Base-by-base conservation (phyloP, 2,888 invertebrate genomes). In the Andricus quercusramuli region DNA sequence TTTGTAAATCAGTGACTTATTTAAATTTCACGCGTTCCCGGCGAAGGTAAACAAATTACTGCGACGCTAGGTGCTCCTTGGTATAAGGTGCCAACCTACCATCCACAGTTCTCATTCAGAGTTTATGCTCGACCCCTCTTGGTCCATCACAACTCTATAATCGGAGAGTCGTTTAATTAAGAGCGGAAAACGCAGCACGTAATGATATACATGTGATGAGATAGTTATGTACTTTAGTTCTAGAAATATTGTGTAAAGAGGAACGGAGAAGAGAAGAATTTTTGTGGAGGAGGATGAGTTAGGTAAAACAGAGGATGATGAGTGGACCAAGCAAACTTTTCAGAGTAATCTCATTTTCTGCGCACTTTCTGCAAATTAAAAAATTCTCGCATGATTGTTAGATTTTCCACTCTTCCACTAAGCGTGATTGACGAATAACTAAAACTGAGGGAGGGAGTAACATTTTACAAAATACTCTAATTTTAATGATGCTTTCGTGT, bases 121-220 rank as follows among this genome's bases (percentile, higher is more conserved):
- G 74, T 74, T 74, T 56, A 37, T 56, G 15, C 56, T 74, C 56
- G 74, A 74, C 32, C 56, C 56, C 25, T 56, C n/a, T 32, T 56
- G 20, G 74, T 37, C 51, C 56, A 32, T 32, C 56, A 56, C 32
- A 29, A 32, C n/a, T 74, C 5, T 56, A 56, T 74, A 74, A 74
- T 74, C 51, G 32, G 32, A 22, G n/a, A 59, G 84, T 84, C 82
- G 83, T 86, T 86, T 87, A 85, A 87, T 87, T 87, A 84, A 84
- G 84, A 76, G 81, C 81, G 82, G 83, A 86, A 84, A 87, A 87
- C 83, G 86, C 85, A 82, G 82, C 82, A 81, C 86, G 79, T 86
- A 87, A 87, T 83, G 86, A 84, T 83, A 84, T 67, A 66, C 65
- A 22, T 22, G 41, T 37, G 41, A n/a, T 41, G 41, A 41, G 41